These are phyloP conservation scores for Petromus typicus DNA, from an alignment of 2,113 vertebrate genomes.

Conservation along the genomic window DNA sequence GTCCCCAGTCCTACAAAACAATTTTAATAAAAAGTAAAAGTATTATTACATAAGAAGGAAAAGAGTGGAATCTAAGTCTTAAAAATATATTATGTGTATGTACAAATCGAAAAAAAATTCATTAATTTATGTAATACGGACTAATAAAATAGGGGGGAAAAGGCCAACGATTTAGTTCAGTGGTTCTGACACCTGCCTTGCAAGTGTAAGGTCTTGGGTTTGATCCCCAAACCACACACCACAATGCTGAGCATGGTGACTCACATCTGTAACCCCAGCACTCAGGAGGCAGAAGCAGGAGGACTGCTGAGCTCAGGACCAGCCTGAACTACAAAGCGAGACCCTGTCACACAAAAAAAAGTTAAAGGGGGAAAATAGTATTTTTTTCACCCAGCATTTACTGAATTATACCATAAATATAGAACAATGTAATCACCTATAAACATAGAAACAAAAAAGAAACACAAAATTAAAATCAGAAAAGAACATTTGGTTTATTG, in stretches of 20 bases:
- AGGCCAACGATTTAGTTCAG: too few relatives aligned
- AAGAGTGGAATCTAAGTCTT: neutral
- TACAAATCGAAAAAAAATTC: neutral
- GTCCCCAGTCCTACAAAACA: neutral
- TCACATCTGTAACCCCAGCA: too few relatives aligned
- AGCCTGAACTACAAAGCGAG: too few relatives aligned
- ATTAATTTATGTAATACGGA: neutral
- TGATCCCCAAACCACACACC: too few relatives aligned
- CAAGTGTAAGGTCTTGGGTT: too few relatives aligned
- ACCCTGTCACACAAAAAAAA: too few relatives aligned
- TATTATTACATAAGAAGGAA: neutral
- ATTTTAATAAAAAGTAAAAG: neutral
- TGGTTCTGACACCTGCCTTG: too few relatives aligned
- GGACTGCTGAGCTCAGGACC: too few relatives aligned
- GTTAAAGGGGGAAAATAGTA: neutral
- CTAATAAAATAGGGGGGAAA: too few relatives aligned
- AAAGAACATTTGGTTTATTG: constrained; percentile 19
- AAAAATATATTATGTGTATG: neutral
- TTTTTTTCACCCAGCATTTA: constrained; percentile 40
- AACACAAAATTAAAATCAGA: constrained; percentile 37
- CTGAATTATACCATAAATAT: neutral
- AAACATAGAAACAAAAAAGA: constrained; percentile 27
- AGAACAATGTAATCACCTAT: constrained; percentile 38
- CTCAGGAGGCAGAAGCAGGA: too few relatives aligned
- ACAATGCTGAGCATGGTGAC: too few relatives aligned